These are phyloP conservation scores for Meteorus sp. DNA, from an alignment of 1,140 invertebrate genomes.

Conservation along the genomic window DNA sequence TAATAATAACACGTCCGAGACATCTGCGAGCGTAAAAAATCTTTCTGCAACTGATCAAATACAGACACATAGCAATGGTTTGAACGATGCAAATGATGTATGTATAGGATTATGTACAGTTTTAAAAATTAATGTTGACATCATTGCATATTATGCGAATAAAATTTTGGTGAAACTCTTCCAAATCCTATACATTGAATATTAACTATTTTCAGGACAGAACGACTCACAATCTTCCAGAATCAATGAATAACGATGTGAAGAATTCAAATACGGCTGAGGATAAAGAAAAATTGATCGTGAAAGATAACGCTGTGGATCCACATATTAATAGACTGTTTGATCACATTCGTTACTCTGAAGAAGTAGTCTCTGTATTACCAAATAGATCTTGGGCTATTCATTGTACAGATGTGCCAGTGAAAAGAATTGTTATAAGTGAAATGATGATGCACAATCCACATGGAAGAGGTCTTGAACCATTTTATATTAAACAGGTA, in stretches of 20 bases:
- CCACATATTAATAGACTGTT: constrained; percentile 6
- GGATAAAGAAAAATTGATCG: too few species aligned
- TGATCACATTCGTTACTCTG: constrained; percentile 24
- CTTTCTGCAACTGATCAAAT: too few species aligned
- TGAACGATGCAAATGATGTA: too few species aligned
- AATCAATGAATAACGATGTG: background rate
- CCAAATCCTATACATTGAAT: background rate
- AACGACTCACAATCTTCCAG: background rate
- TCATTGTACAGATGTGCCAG: constrained; percentile 27
- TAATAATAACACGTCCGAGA: too few species aligned
- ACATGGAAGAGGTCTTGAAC: constrained; percentile 18
- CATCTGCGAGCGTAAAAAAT: too few species aligned
- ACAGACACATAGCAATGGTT: too few species aligned
- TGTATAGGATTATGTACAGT: background rate
- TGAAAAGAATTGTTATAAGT: constrained; percentile 31
- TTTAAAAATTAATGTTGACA: background rate
- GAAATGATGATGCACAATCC: constrained; percentile 25
- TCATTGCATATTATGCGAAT: background rate
- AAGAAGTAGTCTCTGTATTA: constrained; percentile 21
- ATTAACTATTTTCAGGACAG: background rate
- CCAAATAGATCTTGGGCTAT: constrained; percentile 34
- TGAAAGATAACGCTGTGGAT: too few species aligned
- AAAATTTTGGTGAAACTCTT: background rate
- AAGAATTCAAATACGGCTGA: background rate
- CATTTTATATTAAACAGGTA: constrained; percentile 34